Evolutionary conservation across 2,113 vertebrate species (phyloP), one percentile per base, ranked within the genome.

Genomic region (Hyperopisus bebe): DNA sequence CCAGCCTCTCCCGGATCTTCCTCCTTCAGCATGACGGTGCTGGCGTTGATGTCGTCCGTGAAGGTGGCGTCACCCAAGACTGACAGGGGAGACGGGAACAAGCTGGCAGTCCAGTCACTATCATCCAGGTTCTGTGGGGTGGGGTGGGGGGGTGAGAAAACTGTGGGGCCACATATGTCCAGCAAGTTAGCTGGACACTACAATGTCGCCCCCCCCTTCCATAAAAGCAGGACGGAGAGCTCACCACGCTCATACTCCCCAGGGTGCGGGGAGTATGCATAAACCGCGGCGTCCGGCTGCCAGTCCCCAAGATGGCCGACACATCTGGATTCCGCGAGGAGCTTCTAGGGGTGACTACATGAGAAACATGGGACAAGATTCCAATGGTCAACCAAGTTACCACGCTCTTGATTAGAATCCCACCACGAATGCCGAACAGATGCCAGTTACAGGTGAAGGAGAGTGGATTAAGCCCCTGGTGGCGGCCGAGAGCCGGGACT

Each of bases 1-100:
- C 98, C 97, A 47, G 97, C 96, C 93, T 99, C 98, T 89, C 98
- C 98, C 1, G 98, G 98, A 93, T 99, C 98, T 35, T 99, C 98
- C 90, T 99, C 98, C 91, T 95, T 96, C 53, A 99, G 90, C 90
- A 99, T 95, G 0, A 98, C 96, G 3, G 97, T 96, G 21, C 97
- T 98, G 70, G 97, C 94, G 89, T 96, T 97, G 86, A 96, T n/a
- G 42, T 98, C 98, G 6, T 99, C 97, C 2, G 96, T 95, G 74
- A 96, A 92, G 90, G 80, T 97, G 70, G 90, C 83, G 50, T 98
- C 97, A n/a, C 94, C 90, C 88, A 96, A 15, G 3, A 94, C 96
- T 3, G 95, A 94, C 13, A 95, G 91, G 35, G 97, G 96, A 0
- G 97, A 97, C 0, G 91, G 86, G 92, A 93, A 95, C 58, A 97